Conservation (phyloP, 2,888 invertebrate species). For the Scaptomyza polygonia region DNA sequence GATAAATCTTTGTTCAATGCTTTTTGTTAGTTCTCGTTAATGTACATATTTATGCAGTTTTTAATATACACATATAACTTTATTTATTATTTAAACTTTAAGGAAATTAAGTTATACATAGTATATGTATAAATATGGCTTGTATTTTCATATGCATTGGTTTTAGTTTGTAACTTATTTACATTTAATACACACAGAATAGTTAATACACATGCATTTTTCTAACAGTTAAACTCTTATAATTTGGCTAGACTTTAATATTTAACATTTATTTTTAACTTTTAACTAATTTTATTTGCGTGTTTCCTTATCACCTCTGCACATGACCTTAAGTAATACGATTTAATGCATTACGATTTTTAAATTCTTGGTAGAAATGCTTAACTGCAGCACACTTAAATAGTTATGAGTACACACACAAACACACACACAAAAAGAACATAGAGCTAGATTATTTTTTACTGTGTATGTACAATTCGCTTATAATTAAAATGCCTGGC, state of each 20-base stretch:
- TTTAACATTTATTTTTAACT: slow-evolving; percentile 6
- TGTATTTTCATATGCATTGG: slow-evolving; percentile 28
- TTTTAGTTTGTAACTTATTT: slow-evolving; percentile 29
- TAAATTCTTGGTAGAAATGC: slow-evolving; percentile 38
- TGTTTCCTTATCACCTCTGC: slow-evolving; percentile 44
- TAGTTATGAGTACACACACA: slow-evolving; percentile 36
- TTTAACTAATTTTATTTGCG: slow-evolving; percentile 38
- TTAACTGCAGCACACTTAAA: slow-evolving; percentile 37
- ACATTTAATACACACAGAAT: slow-evolving; percentile 54
- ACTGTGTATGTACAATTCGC: slow-evolving; percentile 39
- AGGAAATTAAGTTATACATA: slow-evolving; percentile 23
- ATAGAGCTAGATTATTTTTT: slow-evolving; percentile 18
- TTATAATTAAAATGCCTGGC: slow-evolving; percentile 36
- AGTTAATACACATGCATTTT: slow-evolving; percentile 57
- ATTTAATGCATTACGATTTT: neutral
- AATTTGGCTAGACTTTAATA: slow-evolving; percentile 68
- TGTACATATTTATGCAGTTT: slow-evolving; percentile 31
- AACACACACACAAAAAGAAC: slow-evolving; percentile 38
- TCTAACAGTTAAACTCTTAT: slow-evolving; percentile 54
- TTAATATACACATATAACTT: slow-evolving; percentile 11
- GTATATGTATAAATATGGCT: slow-evolving; percentile 19
- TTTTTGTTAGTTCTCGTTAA: slow-evolving; percentile 47
- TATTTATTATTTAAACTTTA: slow-evolving; percentile 11
- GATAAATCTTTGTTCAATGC: slow-evolving; percentile 38
- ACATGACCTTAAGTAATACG: slow-evolving; percentile 19